These are phyloP conservation scores for Dorcus parallelipipedus DNA, from an alignment of 2,888 invertebrate genomes.

Conservation along the genomic window DNA sequence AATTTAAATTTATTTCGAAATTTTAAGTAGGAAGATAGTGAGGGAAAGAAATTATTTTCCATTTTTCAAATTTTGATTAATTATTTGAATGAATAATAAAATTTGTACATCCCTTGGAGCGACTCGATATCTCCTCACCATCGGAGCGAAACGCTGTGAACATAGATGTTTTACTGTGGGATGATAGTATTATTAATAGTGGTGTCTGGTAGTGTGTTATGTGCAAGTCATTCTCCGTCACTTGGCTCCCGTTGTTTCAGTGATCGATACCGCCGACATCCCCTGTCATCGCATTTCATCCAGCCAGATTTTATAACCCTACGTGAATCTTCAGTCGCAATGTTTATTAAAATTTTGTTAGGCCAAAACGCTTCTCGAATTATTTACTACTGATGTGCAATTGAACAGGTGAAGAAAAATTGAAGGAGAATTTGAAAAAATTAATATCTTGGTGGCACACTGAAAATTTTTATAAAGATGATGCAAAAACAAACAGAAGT, in stretches of 20 bases:
- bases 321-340: neutral
- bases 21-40: neutral
- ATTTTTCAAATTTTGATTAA: conserved; percentile 25
- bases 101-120: conserved; percentile 22
- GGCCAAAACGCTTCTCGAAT: too few species aligned
- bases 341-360: too few species aligned
- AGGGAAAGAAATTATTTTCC: conserved; percentile 12
- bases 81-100: conserved; percentile 22
- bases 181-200: conserved; percentile 51
- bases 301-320: conserved; percentile 20
- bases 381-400: too few species aligned
- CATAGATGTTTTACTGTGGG: conserved; percentile 45
- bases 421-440: too few species aligned
- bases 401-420: too few species aligned
- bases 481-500: too few species aligned
- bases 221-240: conserved; percentile 50
- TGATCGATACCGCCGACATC: conserved; percentile 47
- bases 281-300: conserved; percentile 42
- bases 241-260: conserved; percentile 45
- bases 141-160: conserved; percentile 40
- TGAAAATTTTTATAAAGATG: too few species aligned
- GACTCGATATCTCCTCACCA: conserved; percentile 28
- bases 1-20: neutral
- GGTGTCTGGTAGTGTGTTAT: conserved; percentile 45
- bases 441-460: too few species aligned